Base-by-base conservation (phyloP, 2,113 vertebrate genomes). In the Corvus moneduloides region DNA sequence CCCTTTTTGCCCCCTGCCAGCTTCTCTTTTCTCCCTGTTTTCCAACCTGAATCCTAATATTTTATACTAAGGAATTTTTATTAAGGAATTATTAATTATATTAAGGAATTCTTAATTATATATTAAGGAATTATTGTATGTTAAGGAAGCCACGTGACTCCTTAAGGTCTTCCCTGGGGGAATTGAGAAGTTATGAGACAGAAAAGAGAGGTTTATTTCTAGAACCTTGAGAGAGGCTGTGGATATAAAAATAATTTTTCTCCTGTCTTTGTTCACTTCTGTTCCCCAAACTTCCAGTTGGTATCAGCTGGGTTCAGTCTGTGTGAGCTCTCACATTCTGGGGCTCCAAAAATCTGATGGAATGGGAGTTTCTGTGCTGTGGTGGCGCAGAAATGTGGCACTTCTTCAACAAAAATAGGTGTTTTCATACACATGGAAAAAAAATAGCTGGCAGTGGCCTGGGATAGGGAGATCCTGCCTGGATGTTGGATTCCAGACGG, bases 371-470 rank as follows among this genome's bases (percentile, higher is more conserved):
- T n/a, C 58, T 68, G 2, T 9, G 33, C 48, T 18, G 2, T 54
- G 19, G 8, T 3, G 49, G 27, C 43, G 64, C 54, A 87, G 63
- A 64, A 72, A 43, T 4, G 19, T 1, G 13, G 4, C 39, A 23
- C 12, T 72, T 46, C 18, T 49, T 63, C 27, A 18, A 9, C 4
- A 46, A 44, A 83, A 84, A 59, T 4, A 41, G 2, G 10, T 4
- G 1, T 46, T 64, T 43, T 23, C 5, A 3, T 18, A 18, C 4
- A 7, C 1, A 10, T 4, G n/a, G 39, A 49, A 1, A 0, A 3
- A 30, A 14, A 27, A 6, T 1, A 24, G 43, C 59, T 64, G 69
- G 64, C 49, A 27, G 41, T 26, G 5, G 0, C 28, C 11, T 56
- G 32, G 54, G 35, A 6, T 0, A 12, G 52, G 76, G 51, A 84